phyloP scores from a whole-genome alignment of 2,113 vertebrate genomes.

The Orycteropus afer region DNA sequence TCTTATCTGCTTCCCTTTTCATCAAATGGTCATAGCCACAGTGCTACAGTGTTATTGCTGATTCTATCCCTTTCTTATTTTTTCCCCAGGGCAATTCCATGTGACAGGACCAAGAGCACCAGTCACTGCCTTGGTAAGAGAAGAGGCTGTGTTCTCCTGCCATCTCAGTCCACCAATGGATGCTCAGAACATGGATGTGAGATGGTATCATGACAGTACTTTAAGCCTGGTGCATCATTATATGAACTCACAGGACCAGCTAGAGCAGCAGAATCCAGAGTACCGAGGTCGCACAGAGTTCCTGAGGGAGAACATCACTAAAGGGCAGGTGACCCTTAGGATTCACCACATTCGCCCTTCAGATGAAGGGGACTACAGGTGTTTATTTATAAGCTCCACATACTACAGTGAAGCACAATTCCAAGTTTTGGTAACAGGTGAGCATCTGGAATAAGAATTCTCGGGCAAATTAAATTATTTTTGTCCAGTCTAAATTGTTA shows the following conservation, averaged over 20 bases:
- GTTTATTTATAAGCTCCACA: neutral
- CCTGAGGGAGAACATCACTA: constrained; percentile 15
- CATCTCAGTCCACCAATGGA: neutral
- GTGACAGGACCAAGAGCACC: neutral
- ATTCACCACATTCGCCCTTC: neutral
- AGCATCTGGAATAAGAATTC: neutral
- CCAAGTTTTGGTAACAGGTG: neutral
- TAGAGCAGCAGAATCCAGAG: neutral
- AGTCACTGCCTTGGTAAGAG: neutral
- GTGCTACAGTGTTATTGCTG: no score
- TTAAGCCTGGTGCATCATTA: neutral
- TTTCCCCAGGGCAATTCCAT: constrained; percentile 12
- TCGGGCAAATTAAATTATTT: no score
- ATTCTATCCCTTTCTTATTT: neutral
- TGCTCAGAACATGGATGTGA: constrained; percentile 4
- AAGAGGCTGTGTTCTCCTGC: constrained; percentile 14
- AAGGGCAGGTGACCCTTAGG: constrained; percentile 52
- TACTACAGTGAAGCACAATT: neutral
- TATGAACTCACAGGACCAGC: neutral
- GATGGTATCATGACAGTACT: neutral
- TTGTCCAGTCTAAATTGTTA: neutral
- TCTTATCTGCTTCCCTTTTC: no score
- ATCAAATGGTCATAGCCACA: neutral
- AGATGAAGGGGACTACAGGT: constrained; percentile 37
- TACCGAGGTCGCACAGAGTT: constrained; percentile 47